Percentiles rank a stretch among this genome's conserved stretches.
Conservation (phyloP, 2,888 invertebrate species). For the Alsophila aescularia region DNA sequence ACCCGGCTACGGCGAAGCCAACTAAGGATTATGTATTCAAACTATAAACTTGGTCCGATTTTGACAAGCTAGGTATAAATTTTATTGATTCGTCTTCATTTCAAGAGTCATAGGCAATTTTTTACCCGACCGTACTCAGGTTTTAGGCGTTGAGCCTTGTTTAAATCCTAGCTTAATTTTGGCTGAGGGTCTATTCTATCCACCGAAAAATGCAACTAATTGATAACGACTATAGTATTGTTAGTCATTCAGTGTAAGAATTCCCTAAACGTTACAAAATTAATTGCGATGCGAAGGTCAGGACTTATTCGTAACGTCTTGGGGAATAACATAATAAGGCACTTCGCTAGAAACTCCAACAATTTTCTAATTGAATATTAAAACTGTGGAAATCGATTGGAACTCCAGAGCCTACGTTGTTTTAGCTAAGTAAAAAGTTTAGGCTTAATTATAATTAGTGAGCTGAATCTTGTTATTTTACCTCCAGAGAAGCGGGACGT, state of each 20-base stretch:
- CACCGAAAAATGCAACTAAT: too few species aligned
- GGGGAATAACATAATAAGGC: slow-evolving; percentile 12
- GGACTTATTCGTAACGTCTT: slow-evolving; percentile 7
- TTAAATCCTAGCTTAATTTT: too few species aligned
- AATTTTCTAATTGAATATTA: slow-evolving; percentile 34
- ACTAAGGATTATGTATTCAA: too few species aligned
- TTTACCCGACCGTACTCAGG: too few species aligned
- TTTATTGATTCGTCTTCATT: too few species aligned
- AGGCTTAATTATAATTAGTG: slow-evolving; percentile 13
- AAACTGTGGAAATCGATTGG: slow-evolving; percentile 23
- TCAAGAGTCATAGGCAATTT: too few species aligned
- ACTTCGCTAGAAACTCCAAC: slow-evolving; percentile 18
- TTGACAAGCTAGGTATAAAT: too few species aligned
- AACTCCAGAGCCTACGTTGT: slow-evolving; percentile 12
- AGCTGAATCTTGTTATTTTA: slow-evolving; percentile 10
- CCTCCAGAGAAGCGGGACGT: neutral
- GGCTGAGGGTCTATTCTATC: too few species aligned
- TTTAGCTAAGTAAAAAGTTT: slow-evolving; percentile 31
- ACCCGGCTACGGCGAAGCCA: too few species aligned
- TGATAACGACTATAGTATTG: too few species aligned
- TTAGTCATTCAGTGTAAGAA: neutral
- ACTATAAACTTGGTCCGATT: too few species aligned
- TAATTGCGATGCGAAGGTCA: slow-evolving; percentile 13
- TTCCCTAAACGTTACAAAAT: slow-evolving; percentile 16
- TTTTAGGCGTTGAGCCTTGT: too few species aligned